phyloP scores from a whole-genome alignment of 2,113 vertebrate genomes.

The Gobio gobio region DNA sequence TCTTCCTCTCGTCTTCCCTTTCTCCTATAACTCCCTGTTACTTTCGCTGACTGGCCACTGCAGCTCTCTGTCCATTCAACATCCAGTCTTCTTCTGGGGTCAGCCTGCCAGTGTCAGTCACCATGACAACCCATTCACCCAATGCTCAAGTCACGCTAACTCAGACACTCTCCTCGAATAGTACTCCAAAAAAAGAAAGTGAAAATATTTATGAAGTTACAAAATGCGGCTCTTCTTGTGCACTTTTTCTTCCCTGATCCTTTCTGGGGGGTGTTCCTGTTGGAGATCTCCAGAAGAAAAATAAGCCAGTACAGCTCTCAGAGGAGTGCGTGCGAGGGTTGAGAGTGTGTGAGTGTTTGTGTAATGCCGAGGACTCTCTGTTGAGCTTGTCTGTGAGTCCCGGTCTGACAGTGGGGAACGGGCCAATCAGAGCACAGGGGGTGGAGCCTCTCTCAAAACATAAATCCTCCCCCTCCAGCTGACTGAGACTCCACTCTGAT shows the following conservation, averaged over 20 bases:
- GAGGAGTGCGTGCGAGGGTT: slow-evolving; percentile 44
- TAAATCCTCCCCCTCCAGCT: slow-evolving; percentile 61
- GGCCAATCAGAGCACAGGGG: slow-evolving; percentile 69
- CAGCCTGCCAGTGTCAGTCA: slow-evolving; percentile 88
- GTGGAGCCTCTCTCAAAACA: slow-evolving; percentile 60
- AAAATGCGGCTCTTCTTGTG: slow-evolving; percentile 52
- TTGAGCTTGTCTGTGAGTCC: slow-evolving; percentile 60
- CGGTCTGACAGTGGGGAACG: slow-evolving; percentile 62
- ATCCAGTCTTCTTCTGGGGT: slow-evolving; percentile 68
- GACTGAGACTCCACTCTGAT: slow-evolving; percentile 16
- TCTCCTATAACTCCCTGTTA: slow-evolving; percentile 67
- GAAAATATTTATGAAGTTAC: slow-evolving; percentile 35
- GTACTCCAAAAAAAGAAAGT: slow-evolving; percentile 9
- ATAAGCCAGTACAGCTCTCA: slow-evolving; percentile 67
- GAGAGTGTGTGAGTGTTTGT: slow-evolving; percentile 51
- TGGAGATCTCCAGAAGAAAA: slow-evolving; percentile 68
- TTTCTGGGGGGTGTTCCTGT: slow-evolving; percentile 31
- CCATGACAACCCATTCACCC: slow-evolving; percentile 90
- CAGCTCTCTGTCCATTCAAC: slow-evolving; percentile 76
- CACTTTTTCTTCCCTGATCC: slow-evolving; percentile 48
- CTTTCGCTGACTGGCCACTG: slow-evolving; percentile 70
- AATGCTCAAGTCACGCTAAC: slow-evolving; percentile 73
- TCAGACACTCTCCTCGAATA: slow-evolving; percentile 50
- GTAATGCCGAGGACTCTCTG: slow-evolving; percentile 74
- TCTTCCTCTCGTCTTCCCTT: slow-evolving; percentile 62